phyloP scores from a whole-genome alignment of 2,888 invertebrate species.

The Stramonita haemastoma region DNA sequence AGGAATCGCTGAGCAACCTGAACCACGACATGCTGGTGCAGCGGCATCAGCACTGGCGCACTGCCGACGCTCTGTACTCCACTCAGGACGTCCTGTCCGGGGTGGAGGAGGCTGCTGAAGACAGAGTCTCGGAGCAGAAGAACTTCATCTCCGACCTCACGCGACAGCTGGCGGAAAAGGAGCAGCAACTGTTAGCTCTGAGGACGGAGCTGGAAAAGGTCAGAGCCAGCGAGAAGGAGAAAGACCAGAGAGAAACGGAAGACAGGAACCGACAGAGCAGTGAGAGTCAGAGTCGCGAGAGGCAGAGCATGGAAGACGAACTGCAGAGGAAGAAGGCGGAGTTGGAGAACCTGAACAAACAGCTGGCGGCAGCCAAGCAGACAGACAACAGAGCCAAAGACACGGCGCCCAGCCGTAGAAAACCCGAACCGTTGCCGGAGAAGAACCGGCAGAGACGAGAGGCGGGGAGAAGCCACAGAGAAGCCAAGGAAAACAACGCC shows the following conservation, averaged over 20 bases:
- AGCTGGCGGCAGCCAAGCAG: constrained; percentile 31
- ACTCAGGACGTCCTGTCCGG: constrained; percentile 58
- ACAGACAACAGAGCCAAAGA: constrained; percentile 14
- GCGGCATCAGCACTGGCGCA: constrained; percentile 58
- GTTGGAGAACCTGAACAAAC: constrained; percentile 34
- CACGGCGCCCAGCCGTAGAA: not conserved
- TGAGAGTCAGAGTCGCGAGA: constrained; percentile 1
- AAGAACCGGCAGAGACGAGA: constrained; percentile 27
- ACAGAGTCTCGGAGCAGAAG: constrained; percentile 58
- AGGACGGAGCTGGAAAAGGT: constrained; percentile 56
- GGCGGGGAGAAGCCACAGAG: not conserved
- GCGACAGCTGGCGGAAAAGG: constrained; percentile 57
- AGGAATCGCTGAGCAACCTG: constrained; percentile 33
- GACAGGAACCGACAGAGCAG: not conserved
- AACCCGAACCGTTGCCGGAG: not conserved
- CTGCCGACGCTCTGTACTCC: constrained; percentile 59
- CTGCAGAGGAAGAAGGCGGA: constrained; percentile 32
- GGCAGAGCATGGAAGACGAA: constrained; percentile 35
- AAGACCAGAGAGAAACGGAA: constrained; percentile 16
- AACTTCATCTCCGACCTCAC: constrained; percentile 59
- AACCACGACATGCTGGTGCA: constrained; percentile 56
- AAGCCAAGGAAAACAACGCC: not conserved
- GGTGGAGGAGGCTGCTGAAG: constrained; percentile 61
- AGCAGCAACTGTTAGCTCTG: constrained; percentile 52
- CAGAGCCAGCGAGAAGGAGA: constrained; percentile 30